Evolutionary conservation across 2,113 vertebrate genomes (phyloP), one percentile per base, ranked within the genome.

Genomic region (Nothoprocta pentlandii): DNA sequence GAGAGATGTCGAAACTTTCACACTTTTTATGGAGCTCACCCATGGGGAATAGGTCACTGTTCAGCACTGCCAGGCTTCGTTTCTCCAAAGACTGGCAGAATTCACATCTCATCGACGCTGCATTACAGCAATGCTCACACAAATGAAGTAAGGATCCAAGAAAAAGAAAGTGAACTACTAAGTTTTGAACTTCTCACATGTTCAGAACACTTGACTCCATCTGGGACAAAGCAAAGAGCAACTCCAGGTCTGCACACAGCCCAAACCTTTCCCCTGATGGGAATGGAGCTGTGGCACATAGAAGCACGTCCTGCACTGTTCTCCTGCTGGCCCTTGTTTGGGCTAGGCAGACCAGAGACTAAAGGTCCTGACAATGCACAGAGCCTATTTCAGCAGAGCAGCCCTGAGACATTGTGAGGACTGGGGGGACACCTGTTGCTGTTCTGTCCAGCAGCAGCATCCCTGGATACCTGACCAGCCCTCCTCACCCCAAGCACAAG

Each of bases 11-110:
- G 12, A 19, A 61, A 26, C 36, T 9, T 16, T 36, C 36, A 26
- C 10, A 0, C 53, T 46, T n/a, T 47, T n/a, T 8, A 22, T 0
- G 3, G 30, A 26, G 20, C 14, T 39, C 1, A 1, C 4, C 41
- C 61, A 1, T 22, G 2, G 56, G 28, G 68, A 34, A 53, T 26
- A 47, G 12, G 66, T n/a, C 16, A n/a, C n/a, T 70, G 47, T 16
- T 51, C 23, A 49, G n/a, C n/a, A 36, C 34, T 5, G 32, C 47
- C 47, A 70, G 46, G 47, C 32, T 17, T n/a, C 7, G 14, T 26
- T 47, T 51, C n/a, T 25, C 47, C 46, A 70, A 8, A 36, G 49
- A 16, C 22, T 6, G 46, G 46, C 68, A 70, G 47, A 70, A 16
- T 3, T 7, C 41, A 10, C 19, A 22, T 84, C 61, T 47, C 63